phyloP scores from a whole-genome alignment of 2,888 invertebrate species.

The Nephrotoma flavescens region DNA sequence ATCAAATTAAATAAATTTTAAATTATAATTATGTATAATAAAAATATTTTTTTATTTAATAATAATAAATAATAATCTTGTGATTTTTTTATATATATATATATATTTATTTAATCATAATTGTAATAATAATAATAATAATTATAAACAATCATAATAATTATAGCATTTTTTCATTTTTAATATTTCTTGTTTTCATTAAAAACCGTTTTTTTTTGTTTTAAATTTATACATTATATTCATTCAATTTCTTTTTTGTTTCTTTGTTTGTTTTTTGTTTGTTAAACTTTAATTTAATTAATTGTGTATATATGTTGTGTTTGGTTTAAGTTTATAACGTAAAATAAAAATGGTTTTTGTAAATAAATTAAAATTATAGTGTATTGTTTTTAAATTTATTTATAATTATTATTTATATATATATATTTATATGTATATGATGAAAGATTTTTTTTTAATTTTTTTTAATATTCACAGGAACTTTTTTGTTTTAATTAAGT shows the following conservation, averaged over 20 bases:
- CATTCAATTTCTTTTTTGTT: neutral
- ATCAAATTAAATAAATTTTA: neutral
- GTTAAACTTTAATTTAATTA: neutral
- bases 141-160: neutral
- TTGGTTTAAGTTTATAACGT: neutral
- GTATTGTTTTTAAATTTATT: neutral
- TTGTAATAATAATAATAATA: neutral
- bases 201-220: neutral
- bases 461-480: neutral
- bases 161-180: neutral
- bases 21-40: neutral
- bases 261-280: neutral
- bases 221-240: neutral
- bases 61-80: slow-evolving; percentile 4
- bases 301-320: neutral
- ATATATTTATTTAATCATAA: neutral
- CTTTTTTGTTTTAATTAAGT: neutral
- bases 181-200: neutral
- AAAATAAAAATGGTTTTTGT: neutral
- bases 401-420: neutral
- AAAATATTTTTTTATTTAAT: slow-evolving; percentile 5
- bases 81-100: neutral
- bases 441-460: neutral
- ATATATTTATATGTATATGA: neutral
- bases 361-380: neutral